phyloP scores from a whole-genome alignment of 2,113 vertebrate genomes.

The Grantiella picta region DNA sequence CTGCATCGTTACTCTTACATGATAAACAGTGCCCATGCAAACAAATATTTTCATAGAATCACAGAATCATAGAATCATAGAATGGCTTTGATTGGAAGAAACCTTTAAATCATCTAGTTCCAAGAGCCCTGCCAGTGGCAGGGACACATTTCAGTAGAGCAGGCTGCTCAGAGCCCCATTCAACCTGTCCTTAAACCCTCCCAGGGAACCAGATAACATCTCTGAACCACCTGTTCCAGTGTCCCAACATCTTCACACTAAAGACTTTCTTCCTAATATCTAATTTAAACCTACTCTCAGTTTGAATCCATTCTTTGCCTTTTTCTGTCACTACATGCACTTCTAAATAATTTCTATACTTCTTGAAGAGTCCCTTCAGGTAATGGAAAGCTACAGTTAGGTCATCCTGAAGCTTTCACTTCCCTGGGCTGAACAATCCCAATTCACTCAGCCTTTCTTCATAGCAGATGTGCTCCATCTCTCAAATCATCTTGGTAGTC shows the following conservation, averaged over 20 bases:
- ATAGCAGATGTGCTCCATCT: not conserved
- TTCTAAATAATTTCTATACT: not conserved
- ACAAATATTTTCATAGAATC: not conserved
- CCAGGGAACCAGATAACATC: not conserved
- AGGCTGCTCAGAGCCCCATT: not conserved
- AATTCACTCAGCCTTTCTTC: not conserved
- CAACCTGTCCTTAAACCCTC: not conserved
- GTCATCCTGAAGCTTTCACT: not conserved
- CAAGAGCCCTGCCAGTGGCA: not conserved
- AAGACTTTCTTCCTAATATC: not conserved
- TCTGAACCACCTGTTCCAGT: not conserved
- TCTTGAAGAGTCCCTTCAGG: not conserved
- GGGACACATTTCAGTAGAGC: not conserved
- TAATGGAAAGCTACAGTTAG: not conserved
- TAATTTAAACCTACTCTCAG: not conserved
- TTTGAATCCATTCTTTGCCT: not conserved
- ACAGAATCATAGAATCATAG: not conserved
- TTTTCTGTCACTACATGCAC: not conserved
- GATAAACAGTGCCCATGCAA: not conserved
- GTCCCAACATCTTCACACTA: not conserved
- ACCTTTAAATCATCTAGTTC: not conserved
- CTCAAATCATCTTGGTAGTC: not conserved
- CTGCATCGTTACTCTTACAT: not conserved
- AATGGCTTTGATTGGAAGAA: not conserved
- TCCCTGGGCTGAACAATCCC: rapidly evolving